A percentile compares a stretch with the other conserved stretches of the same genome.
These are phyloP conservation scores for Chalcosyrphus nemorum DNA, from an alignment of 2,888 invertebrate species.

Conservation along the genomic window DNA sequence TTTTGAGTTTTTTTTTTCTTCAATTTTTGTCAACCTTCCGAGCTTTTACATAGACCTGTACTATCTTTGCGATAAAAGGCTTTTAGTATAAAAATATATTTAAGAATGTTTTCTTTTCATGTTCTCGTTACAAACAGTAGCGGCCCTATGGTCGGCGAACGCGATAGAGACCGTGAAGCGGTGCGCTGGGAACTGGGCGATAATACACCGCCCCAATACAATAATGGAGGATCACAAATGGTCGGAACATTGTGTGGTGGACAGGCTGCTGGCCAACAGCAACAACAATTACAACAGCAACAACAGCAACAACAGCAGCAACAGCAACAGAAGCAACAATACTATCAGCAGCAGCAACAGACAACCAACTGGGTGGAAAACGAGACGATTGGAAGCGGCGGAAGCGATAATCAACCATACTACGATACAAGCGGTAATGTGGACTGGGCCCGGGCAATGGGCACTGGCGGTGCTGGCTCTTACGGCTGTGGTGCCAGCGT, in stretches of 20 bases:
- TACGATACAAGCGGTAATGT: slow-evolving; percentile 81
- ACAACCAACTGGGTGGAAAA: slow-evolving; percentile 78
- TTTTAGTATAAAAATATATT: no score
- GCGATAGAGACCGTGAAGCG: slow-evolving; percentile 83
- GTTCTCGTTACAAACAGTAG: slow-evolving; percentile 72
- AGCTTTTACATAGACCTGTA: no score
- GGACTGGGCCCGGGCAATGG: slow-evolving; percentile 81
- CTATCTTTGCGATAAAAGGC: no score
- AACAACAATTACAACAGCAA: slow-evolving; percentile 79
- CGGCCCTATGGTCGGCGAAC: slow-evolving; percentile 83
- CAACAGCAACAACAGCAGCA: slow-evolving; percentile 73
- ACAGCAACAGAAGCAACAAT: slow-evolving; percentile 75
- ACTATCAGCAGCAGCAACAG: slow-evolving; percentile 76
- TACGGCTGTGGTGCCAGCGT: slow-evolving; percentile 79
- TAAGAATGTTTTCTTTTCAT: no score
- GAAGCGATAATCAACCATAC: slow-evolving; percentile 80
- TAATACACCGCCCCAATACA: slow-evolving; percentile 83
- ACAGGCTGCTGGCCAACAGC: slow-evolving; percentile 81
- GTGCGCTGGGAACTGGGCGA: slow-evolving; percentile 83
- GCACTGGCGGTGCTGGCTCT: slow-evolving; percentile 81
- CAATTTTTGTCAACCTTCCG: no score
- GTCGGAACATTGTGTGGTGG: slow-evolving; percentile 82
- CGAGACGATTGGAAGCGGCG: slow-evolving; percentile 79
- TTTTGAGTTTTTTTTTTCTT: no score
- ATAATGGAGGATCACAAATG: slow-evolving; percentile 82